Conservation (phyloP, 2,113 vertebrate genomes). For the Thryonomys swinderianus region DNA sequence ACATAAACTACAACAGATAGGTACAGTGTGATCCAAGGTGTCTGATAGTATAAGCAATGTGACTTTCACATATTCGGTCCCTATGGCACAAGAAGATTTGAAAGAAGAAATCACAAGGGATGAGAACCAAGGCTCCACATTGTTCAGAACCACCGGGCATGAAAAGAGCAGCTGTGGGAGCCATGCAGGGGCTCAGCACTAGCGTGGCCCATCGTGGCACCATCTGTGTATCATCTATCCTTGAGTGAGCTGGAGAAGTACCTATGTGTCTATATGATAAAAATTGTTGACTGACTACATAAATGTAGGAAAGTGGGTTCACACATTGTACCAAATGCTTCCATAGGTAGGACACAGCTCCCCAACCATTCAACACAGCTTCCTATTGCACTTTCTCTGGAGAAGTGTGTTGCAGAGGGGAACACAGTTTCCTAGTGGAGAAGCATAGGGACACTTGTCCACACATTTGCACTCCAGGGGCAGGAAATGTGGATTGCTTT, state of each 20-base stretch:
- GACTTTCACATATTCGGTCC: fast-evolving
- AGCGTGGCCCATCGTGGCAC: fast-evolving
- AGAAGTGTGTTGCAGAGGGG: background rate
- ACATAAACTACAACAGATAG: background rate
- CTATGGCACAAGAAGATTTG: background rate
- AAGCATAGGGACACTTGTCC: fast-evolving
- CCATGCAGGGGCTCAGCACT: no score
- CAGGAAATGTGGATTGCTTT: fast-evolving
- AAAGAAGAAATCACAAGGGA: fast-evolving
- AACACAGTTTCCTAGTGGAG: background rate
- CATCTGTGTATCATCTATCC: background rate
- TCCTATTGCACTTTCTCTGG: fast-evolving
- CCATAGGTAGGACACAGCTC: background rate
- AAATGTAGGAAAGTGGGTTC: background rate
- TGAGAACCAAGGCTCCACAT: fast-evolving
- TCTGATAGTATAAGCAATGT: background rate
- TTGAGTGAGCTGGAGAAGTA: background rate
- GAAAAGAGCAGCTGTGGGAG: background rate
- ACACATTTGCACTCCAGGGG: fast-evolving
- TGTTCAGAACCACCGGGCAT: background rate
- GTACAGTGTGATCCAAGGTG: background rate
- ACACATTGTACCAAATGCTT: background rate
- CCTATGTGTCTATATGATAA: background rate
- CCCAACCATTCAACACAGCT: fast-evolving
- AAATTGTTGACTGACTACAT: background rate